phyloP scores from a whole-genome alignment of 2,113 vertebrate genomes.

The Bufo gargarizans region DNA sequence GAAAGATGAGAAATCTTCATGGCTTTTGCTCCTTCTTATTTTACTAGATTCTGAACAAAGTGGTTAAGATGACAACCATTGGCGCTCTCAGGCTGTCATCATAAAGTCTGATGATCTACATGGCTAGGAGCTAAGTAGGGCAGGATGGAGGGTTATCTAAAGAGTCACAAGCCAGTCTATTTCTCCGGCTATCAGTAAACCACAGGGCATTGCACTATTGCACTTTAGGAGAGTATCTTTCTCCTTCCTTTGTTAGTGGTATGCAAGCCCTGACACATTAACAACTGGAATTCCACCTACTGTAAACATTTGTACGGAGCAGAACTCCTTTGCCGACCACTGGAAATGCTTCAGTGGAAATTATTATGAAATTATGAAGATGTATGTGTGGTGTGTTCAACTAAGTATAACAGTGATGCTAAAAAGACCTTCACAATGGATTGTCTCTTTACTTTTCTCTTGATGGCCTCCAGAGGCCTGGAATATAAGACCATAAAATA shows the following conservation, averaged over 20 bases:
- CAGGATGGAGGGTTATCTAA: not conserved
- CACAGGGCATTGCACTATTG: constrained; percentile 26
- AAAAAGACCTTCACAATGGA: not conserved
- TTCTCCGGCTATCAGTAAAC: constrained; percentile 10
- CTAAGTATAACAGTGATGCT: not conserved
- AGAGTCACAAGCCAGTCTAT: not conserved
- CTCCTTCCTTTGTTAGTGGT: not conserved
- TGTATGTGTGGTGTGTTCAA: constrained; percentile 2
- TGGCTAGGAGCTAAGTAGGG: not conserved
- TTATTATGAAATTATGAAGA: constrained; percentile 25
- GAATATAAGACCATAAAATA: not conserved
- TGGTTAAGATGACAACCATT: not conserved
- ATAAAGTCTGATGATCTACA: not conserved
- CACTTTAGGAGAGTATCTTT: constrained; percentile 12
- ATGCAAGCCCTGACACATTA: constrained; percentile 20
- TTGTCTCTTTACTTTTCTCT: not conserved
- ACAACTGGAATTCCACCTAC: constrained; percentile 36
- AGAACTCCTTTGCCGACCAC: not conserved
- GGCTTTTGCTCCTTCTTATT: not conserved
- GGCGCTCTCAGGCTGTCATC: not conserved
- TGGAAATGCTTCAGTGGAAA: constrained; percentile 6
- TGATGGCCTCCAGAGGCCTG: not conserved
- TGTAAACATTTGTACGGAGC: constrained; percentile 33
- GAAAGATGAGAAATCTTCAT: not conserved
- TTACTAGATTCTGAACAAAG: not conserved